Evolutionary conservation across 2,888 invertebrate species (phyloP).

Genomic region (Julus scandinavius): DNA sequence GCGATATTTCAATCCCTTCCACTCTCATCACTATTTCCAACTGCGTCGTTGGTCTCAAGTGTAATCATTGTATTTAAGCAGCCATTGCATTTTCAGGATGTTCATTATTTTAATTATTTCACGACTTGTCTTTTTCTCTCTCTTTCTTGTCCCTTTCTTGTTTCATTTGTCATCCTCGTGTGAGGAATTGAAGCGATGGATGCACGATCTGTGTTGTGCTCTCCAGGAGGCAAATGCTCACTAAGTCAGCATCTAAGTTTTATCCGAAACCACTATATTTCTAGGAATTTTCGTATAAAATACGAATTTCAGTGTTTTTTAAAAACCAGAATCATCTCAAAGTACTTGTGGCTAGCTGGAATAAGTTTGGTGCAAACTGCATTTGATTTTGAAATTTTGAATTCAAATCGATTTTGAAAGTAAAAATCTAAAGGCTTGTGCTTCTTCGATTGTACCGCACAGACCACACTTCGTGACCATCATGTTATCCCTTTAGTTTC

Average conservation of each 20-base stretch:
- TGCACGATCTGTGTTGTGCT: neutral
- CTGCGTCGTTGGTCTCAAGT: neutral
- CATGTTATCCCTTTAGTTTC: neutral
- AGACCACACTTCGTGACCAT: neutral
- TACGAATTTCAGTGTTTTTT: too few relatives aligned
- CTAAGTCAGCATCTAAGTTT: too few relatives aligned
- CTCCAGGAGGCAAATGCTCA: neutral
- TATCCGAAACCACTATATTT: too few relatives aligned
- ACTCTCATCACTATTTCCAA: neutral
- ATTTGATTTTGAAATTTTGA: neutral
- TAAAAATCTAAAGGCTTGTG: neutral
- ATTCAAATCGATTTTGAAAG: too few relatives aligned
- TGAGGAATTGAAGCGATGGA: too few relatives aligned
- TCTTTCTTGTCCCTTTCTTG: too few relatives aligned
- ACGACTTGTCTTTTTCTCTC: neutral
- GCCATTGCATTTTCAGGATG: conserved; percentile 48
- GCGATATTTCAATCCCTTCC: neutral
- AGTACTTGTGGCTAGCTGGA: too few relatives aligned
- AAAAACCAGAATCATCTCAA: too few relatives aligned
- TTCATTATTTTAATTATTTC: conserved; percentile 23
- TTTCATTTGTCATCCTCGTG: too few relatives aligned
- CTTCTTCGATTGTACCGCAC: neutral
- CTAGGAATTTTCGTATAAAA: too few relatives aligned
- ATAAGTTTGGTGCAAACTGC: too few relatives aligned
- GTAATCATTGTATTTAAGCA: conserved; percentile 46